Conservation (phyloP, 2,888 invertebrate genomes). For the Crepidodera aurea region DNA sequence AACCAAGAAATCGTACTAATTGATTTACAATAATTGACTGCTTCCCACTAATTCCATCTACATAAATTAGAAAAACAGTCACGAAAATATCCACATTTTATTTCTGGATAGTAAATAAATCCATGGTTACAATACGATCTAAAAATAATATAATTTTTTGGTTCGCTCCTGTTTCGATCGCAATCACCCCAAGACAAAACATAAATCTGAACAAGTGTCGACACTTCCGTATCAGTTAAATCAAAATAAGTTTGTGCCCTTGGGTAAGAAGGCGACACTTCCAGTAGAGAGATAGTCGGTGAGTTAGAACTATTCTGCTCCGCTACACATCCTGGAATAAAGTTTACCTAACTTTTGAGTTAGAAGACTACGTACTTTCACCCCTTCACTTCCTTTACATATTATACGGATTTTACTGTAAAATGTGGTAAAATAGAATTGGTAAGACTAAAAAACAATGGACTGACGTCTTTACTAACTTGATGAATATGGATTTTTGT, state of each 20-base stretch:
- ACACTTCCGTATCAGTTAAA: slow-evolving; percentile 57
- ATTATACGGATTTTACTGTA: slow-evolving; percentile 6
- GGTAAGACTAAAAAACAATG: too few species aligned
- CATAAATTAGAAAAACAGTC: too few species aligned
- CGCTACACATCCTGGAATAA: slow-evolving; percentile 54
- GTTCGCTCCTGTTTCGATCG: background rate
- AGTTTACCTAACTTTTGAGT: slow-evolving; percentile 55
- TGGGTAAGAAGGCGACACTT: slow-evolving; percentile 49
- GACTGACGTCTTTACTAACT: too few species aligned
- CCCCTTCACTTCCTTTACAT: slow-evolving; percentile 44
- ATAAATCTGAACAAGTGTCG: slow-evolving; percentile 56
- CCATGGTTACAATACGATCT: too few species aligned
- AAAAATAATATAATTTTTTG: too few species aligned
- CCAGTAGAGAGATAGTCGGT: slow-evolving; percentile 51
- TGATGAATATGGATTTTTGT: too few species aligned
- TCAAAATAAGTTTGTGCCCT: slow-evolving; percentile 55
- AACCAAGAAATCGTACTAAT: too few species aligned
- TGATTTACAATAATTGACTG: too few species aligned
- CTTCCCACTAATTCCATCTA: too few species aligned
- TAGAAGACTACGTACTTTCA: slow-evolving; percentile 38
- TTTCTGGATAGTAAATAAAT: too few species aligned
- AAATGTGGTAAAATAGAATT: slow-evolving; percentile 9
- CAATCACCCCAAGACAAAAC: slow-evolving; percentile 50
- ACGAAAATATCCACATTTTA: too few species aligned
- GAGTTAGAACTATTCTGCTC: slow-evolving; percentile 50